Conservation (phyloP, 2,888 invertebrate species). For the Tenodera sinensis region DNA sequence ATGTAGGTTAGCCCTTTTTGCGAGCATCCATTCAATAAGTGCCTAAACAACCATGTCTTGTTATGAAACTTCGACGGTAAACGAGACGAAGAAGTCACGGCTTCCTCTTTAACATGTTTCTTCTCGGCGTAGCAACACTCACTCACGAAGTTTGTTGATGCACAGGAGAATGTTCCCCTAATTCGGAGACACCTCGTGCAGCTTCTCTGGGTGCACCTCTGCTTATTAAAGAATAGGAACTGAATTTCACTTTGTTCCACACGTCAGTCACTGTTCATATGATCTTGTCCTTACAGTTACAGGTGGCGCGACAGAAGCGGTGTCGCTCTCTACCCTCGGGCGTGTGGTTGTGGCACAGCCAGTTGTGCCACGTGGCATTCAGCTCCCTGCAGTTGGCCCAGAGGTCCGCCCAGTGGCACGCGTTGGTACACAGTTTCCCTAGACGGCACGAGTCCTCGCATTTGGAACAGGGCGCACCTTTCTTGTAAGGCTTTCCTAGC, state of each 20-base stretch:
- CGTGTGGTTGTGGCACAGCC: slow-evolving; percentile 57
- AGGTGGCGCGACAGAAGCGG: slow-evolving; percentile 67
- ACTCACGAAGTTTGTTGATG: no score
- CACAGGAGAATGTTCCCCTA: no score
- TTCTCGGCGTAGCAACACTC: no score
- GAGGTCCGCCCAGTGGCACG: slow-evolving; percentile 63
- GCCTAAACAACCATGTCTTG: no score
- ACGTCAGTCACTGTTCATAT: slow-evolving; percentile 18
- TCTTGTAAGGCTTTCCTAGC: slow-evolving; percentile 64
- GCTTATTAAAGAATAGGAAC: neutral
- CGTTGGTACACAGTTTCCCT: slow-evolving; percentile 68
- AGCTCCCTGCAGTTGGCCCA: slow-evolving; percentile 72
- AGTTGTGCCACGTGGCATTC: slow-evolving; percentile 53
- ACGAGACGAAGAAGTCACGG: no score
- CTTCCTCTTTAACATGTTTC: no score
- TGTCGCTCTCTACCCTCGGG: slow-evolving; percentile 52
- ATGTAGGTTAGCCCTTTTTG: no score
- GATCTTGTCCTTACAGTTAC: slow-evolving; percentile 61
- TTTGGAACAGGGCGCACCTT: slow-evolving; percentile 57
- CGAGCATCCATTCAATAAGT: no score
- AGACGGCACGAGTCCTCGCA: slow-evolving; percentile 62
- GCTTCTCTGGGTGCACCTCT: neutral
- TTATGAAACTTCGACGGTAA: no score
- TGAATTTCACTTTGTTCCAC: neutral
- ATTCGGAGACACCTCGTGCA: neutral